phyloP scores from a whole-genome alignment of 2,888 invertebrate genomes.

The Ethmia dodecea region DNA sequence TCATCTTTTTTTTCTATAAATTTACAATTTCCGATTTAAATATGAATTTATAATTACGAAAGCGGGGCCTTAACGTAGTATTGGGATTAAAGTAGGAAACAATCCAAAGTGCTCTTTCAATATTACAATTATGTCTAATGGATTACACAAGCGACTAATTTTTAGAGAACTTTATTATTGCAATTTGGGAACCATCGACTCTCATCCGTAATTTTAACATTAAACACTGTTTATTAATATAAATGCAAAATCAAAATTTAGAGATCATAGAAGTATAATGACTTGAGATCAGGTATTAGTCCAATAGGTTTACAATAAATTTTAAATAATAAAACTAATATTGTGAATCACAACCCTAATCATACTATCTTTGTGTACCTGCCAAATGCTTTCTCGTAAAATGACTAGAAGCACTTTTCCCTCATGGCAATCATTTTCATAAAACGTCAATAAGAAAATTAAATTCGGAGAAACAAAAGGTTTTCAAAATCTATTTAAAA shows the following conservation, averaged over 20 bases:
- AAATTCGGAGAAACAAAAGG: slow-evolving; percentile 14
- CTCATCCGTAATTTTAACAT: slow-evolving; percentile 36
- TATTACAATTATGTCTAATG: slow-evolving; percentile 51
- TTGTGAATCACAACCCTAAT: slow-evolving; percentile 74
- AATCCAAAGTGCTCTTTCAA: slow-evolving; percentile 42
- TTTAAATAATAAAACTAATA: slow-evolving; percentile 55
- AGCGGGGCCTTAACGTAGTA: slow-evolving; percentile 57
- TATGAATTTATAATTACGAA: slow-evolving; percentile 36
- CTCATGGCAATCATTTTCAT: slow-evolving; percentile 52
- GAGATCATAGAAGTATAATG: slow-evolving; percentile 61
- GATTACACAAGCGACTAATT: slow-evolving; percentile 53
- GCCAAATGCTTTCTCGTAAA: slow-evolving; percentile 51
- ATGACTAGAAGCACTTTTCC: slow-evolving; percentile 59
- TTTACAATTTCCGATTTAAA: slow-evolving; percentile 36
- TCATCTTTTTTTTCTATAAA: slow-evolving; percentile 40
- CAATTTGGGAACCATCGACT: slow-evolving; percentile 31
- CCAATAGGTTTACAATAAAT: slow-evolving; percentile 39
- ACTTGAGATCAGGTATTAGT: slow-evolving; percentile 63
- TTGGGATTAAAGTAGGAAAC: slow-evolving; percentile 55
- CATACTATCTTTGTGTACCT: slow-evolving; percentile 40
- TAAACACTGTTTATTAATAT: slow-evolving; percentile 37
- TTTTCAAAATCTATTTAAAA: slow-evolving; percentile 15
- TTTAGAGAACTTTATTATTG: slow-evolving; percentile 52
- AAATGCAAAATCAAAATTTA: slow-evolving; percentile 63
- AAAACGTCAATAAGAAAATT: slow-evolving; percentile 23